Conservation (phyloP, 2,888 invertebrate genomes). For the Gortyna flavago region DNA sequence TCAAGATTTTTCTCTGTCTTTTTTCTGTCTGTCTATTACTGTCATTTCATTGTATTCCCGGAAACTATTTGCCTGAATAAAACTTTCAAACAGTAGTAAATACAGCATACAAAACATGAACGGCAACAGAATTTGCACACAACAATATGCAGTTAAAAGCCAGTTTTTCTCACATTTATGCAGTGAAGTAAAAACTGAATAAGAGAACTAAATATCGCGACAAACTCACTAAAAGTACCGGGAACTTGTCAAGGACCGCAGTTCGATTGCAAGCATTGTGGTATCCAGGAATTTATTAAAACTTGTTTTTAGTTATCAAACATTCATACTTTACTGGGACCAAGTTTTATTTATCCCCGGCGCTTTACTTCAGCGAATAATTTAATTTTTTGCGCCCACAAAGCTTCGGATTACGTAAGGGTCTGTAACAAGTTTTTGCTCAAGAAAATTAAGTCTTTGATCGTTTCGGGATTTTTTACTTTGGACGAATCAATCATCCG, state of each 20-base stretch:
- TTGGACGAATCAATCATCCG: slow-evolving; percentile 44
- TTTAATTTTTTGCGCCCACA: slow-evolving; percentile 60
- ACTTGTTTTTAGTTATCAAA: slow-evolving; percentile 65
- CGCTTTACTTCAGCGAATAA: slow-evolving; percentile 51
- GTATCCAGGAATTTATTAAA: slow-evolving; percentile 61
- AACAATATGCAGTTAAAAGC: slow-evolving; percentile 37
- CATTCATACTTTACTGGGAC: slow-evolving; percentile 60
- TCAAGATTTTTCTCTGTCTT: not conserved
- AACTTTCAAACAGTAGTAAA: slow-evolving; percentile 43
- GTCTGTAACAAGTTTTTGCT: slow-evolving; percentile 53
- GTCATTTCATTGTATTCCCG: slow-evolving; percentile 27
- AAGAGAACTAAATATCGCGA: slow-evolving; percentile 52
- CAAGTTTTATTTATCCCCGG: slow-evolving; percentile 63
- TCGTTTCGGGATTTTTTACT: slow-evolving; percentile 44
- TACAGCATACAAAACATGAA: slow-evolving; percentile 5
- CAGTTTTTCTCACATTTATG: slow-evolving; percentile 34
- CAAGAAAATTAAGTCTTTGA: slow-evolving; percentile 56
- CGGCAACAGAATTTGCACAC: slow-evolving; percentile 4
- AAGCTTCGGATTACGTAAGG: slow-evolving; percentile 52
- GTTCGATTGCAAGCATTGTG: slow-evolving; percentile 63
- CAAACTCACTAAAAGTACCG: slow-evolving; percentile 44
- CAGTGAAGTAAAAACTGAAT: slow-evolving; percentile 42
- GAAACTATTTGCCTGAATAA: slow-evolving; percentile 36
- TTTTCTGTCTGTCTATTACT: too few relatives aligned
- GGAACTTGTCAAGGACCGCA: slow-evolving; percentile 41